Percentiles rank a stretch among this genome's conserved stretches.
phyloP scores from a whole-genome alignment of 1,140 invertebrate genomes.

The Drosophila bocqueti region DNA sequence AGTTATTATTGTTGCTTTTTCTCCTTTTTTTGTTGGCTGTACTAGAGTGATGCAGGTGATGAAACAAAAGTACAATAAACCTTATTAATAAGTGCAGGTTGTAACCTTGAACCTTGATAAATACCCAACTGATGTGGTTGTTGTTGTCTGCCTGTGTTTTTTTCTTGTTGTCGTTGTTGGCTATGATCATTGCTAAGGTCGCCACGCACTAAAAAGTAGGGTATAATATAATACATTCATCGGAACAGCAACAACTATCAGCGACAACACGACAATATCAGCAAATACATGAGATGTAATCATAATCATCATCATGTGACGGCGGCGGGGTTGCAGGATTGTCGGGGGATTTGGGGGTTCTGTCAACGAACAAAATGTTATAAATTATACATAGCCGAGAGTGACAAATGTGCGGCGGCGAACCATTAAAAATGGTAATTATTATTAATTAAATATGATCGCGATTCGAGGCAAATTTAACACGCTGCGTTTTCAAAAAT shows the following conservation, averaged over 20 bases:
- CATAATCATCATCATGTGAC: conserved; percentile 41
- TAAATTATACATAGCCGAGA: conserved; percentile 57
- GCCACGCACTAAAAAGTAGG: conserved; percentile 61
- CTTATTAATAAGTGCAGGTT: conserved; percentile 79
- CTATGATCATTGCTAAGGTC: conserved; percentile 46
- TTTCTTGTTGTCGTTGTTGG: conserved; percentile 30
- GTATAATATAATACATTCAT: conserved; percentile 67
- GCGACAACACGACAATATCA: conserved; percentile 42
- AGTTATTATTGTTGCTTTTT: conserved; percentile 33
- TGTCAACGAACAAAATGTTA: conserved; percentile 62
- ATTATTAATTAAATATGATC: conserved; percentile 42
- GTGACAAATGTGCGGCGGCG: conserved; percentile 45
- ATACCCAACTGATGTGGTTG: conserved; percentile 31
- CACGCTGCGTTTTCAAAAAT: conserved; percentile 4
- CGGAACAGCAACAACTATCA: conserved; percentile 45
- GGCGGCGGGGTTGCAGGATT: neutral
- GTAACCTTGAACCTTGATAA: conserved; percentile 78
- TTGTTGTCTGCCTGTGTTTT: conserved; percentile 22
- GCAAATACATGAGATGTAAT: conserved; percentile 57
- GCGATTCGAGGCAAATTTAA: conserved; percentile 15
- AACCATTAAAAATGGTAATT: conserved; percentile 47
- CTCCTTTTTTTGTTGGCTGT: conserved; percentile 24
- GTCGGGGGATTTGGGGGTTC: conserved; percentile 1
- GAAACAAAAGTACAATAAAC: conserved; percentile 83
- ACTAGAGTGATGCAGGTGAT: conserved; percentile 41